phyloP scores from a whole-genome alignment of 2,113 vertebrate species.

The Nothoprocta perdicaria region DNA sequence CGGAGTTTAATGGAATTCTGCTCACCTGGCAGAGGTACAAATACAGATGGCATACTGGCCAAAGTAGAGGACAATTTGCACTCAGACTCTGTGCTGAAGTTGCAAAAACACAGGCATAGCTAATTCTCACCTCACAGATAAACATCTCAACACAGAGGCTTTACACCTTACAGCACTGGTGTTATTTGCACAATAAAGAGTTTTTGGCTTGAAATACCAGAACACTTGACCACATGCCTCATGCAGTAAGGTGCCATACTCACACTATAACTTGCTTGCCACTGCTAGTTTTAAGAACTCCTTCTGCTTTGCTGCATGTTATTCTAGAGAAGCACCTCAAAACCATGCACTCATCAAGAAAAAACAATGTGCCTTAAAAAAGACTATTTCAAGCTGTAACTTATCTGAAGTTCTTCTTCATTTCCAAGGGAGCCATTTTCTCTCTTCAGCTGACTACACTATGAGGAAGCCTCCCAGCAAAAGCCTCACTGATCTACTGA shows the following conservation, averaged over 20 bases:
- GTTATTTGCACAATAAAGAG: not conserved
- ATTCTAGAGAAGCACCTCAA: not conserved
- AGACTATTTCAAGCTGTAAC: not conserved
- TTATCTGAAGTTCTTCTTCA: not conserved
- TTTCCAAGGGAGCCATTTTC: not conserved
- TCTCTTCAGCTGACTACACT: not conserved
- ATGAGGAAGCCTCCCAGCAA: not conserved
- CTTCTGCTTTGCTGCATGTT: not conserved
- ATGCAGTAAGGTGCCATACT: rapidly evolving
- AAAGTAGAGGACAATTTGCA: not conserved
- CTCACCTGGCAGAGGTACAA: not conserved
- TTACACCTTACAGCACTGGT: not conserved
- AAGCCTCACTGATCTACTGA: not conserved
- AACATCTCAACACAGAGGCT: not conserved
- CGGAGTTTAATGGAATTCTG: not conserved
- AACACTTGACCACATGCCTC: not conserved
- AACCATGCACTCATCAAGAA: not conserved
- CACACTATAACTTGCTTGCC: not conserved
- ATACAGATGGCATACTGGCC: no score
- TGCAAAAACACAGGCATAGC: not conserved
- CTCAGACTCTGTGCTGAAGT: not conserved
- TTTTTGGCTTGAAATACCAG: not conserved
- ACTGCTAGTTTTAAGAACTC: not conserved
- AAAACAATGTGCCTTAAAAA: not conserved
- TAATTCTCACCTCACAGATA: not conserved